Evolutionary conservation across 2,888 invertebrate species (phyloP).

Genomic region (Agriopis aurantiaria): DNA sequence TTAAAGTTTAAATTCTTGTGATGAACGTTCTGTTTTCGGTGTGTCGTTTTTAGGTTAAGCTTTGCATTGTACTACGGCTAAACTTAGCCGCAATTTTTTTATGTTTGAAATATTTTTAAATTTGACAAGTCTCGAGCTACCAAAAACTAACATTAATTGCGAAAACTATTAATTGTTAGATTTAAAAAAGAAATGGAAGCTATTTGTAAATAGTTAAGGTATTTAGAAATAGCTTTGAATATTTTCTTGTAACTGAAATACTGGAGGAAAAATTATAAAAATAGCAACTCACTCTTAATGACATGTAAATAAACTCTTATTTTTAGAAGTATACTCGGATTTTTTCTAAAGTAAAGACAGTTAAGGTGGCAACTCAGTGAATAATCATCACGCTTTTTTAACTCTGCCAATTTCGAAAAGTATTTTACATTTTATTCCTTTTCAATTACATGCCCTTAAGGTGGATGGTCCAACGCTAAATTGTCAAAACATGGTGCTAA

Average conservation of each 20-base stretch:
- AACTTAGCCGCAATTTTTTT: constrained; percentile 51
- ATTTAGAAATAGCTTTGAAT: constrained; percentile 80
- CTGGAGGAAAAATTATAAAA: constrained; percentile 69
- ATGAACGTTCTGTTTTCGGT: constrained; percentile 62
- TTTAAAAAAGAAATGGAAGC: constrained; percentile 59
- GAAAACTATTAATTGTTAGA: constrained; percentile 54
- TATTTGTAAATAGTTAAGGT: constrained; percentile 77
- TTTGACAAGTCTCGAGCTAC: constrained; percentile 57
- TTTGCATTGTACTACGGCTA: constrained; percentile 56
- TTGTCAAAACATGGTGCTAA: no score
- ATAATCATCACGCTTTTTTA: no score
- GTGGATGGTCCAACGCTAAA: no score
- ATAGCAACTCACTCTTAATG: constrained; percentile 76
- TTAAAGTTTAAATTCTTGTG: constrained; percentile 74
- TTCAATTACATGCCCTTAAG: no score
- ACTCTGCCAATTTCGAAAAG: no score
- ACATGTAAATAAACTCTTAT: constrained; percentile 84
- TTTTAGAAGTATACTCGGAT: constrained; percentile 71
- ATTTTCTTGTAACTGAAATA: constrained; percentile 65
- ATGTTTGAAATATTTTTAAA: constrained; percentile 43
- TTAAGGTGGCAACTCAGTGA: no score
- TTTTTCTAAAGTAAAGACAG: constrained; percentile 41
- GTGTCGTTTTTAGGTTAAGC: constrained; percentile 67
- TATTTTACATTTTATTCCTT: constrained; percentile 7
- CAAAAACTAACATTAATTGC: constrained; percentile 51